Evolutionary conservation across 1,140 invertebrate genomes (phyloP).

Genomic region (Drosophila santomea): DNA sequence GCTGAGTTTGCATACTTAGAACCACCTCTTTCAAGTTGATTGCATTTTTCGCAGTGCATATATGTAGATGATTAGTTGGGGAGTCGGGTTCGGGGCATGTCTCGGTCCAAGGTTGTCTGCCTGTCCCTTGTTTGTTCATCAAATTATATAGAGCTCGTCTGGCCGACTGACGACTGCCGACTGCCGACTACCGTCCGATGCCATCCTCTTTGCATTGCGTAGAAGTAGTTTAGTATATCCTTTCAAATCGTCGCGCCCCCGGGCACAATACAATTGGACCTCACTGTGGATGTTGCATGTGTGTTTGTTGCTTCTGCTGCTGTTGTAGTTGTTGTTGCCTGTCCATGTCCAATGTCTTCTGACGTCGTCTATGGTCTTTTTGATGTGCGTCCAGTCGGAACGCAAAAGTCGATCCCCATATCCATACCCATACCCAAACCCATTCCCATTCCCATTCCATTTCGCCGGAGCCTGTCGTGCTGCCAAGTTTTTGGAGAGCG

Average conservation of each 20-base stretch:
- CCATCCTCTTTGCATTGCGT: constrained; percentile 41
- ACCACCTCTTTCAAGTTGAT: background rate
- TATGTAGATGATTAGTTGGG: constrained; percentile 49
- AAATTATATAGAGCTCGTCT: constrained; percentile 75
- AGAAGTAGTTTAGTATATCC: constrained; percentile 40
- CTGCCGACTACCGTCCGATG: constrained; percentile 1
- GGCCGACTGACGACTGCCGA: constrained; percentile 14
- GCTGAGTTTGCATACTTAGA: too few species aligned
- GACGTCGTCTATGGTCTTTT: constrained; percentile 59
- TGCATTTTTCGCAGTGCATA: constrained; percentile 13
- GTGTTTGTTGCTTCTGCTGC: constrained; percentile 2
- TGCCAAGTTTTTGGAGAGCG: constrained; percentile 69
- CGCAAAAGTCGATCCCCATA: constrained; percentile 47
- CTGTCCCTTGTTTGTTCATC: constrained; percentile 76
- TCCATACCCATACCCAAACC: background rate
- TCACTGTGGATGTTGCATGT: constrained; percentile 34
- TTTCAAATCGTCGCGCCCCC: constrained; percentile 57
- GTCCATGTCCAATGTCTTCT: constrained; percentile 57
- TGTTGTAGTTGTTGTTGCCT: constrained; percentile 35
- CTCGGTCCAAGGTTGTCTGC: constrained; percentile 57
- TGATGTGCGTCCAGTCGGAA: constrained; percentile 78
- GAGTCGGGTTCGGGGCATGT: constrained; percentile 32
- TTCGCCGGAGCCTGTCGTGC: constrained; percentile 37
- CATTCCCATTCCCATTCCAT: background rate
- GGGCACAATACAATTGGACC: constrained; percentile 59